Percentiles rank a stretch among this genome's conserved stretches.
These are phyloP conservation scores for Anoplopoma fimbria DNA, from an alignment of 2,113 vertebrate species.

Conservation along the genomic window DNA sequence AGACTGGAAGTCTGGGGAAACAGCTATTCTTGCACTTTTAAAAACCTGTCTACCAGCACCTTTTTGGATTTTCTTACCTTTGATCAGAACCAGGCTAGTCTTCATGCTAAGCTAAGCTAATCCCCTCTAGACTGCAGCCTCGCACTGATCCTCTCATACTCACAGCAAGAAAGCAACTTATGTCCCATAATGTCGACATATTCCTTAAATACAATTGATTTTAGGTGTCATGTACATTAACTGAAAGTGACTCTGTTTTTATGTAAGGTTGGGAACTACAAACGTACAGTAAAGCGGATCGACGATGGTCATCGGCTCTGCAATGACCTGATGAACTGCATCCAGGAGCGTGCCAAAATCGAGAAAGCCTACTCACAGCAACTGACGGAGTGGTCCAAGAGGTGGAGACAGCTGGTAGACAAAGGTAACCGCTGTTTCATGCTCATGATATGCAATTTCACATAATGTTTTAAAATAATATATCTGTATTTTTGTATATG, in stretches of 20 bases:
- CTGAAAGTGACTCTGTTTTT: not conserved
- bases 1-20: not conserved
- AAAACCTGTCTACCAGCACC: not conserved
- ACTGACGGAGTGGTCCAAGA: conserved; percentile 96
- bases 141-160: not conserved
- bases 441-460: too few relatives aligned
- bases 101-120: conserved; percentile 5
- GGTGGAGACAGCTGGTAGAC: conserved; percentile 96
- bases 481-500: not conserved
- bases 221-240: not conserved
- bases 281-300: conserved; percentile 94
- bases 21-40: not conserved
- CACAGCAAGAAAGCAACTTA: not conserved
- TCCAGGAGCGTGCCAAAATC: conserved; percentile 98
- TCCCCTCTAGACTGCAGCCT: too few relatives aligned
- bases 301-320: conserved; percentile 96
- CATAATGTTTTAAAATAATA: not conserved
- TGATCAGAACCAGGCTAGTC: not conserved
- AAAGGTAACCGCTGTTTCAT: conserved; percentile 84
- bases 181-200: not conserved
- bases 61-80: not conserved
- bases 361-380: conserved; percentile 96
- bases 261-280: conserved; percentile 95
- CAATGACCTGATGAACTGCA: conserved; percentile 96
- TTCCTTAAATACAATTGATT: not conserved